Percentiles rank a stretch among this genome's conserved stretches.
phyloP scores from a whole-genome alignment of 2,888 invertebrate genomes.

The Eupithecia exiguata region DNA sequence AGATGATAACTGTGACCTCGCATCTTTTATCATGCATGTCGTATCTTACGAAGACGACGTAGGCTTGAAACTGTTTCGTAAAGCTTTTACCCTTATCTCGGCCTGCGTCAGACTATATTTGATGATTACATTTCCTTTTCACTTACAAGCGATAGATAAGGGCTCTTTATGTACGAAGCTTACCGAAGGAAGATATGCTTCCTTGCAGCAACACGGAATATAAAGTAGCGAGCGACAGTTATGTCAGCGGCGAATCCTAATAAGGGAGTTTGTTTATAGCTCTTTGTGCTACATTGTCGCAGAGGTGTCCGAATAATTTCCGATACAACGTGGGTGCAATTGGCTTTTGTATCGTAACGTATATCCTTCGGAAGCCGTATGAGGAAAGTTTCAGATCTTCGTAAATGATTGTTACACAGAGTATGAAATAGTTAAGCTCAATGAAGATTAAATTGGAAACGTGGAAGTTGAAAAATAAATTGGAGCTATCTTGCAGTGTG shows the following conservation, averaged over 20 bases:
- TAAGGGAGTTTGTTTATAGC: constrained; percentile 46
- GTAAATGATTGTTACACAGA: constrained; percentile 31
- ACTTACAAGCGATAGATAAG: constrained; percentile 36
- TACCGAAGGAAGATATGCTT: constrained; percentile 38
- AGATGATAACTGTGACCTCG: constrained; percentile 57
- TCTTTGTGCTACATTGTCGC: constrained; percentile 44
- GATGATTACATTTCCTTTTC: constrained; percentile 39
- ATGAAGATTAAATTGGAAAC: constrained; percentile 14
- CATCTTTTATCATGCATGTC: constrained; percentile 52
- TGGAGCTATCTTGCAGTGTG: constrained; percentile 46
- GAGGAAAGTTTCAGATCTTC: constrained; percentile 37
- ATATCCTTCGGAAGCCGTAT: constrained; percentile 43
- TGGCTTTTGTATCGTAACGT: constrained; percentile 45
- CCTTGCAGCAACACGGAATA: constrained; percentile 35
- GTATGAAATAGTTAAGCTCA: constrained; percentile 14
- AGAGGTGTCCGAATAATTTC: constrained; percentile 36
- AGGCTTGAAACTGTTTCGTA: constrained; percentile 55
- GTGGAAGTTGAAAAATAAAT: constrained; percentile 30
- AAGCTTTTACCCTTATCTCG: constrained; percentile 53
- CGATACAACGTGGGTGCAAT: constrained; percentile 45
- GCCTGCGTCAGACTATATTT: constrained; percentile 44
- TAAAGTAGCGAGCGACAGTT: constrained; percentile 43
- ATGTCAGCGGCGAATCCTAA: constrained; percentile 44
- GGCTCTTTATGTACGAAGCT: constrained; percentile 43
- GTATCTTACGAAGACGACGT: constrained; percentile 44